Conservation (phyloP, 1,140 invertebrate genomes). For the Oncopodura yosiiana region DNA sequence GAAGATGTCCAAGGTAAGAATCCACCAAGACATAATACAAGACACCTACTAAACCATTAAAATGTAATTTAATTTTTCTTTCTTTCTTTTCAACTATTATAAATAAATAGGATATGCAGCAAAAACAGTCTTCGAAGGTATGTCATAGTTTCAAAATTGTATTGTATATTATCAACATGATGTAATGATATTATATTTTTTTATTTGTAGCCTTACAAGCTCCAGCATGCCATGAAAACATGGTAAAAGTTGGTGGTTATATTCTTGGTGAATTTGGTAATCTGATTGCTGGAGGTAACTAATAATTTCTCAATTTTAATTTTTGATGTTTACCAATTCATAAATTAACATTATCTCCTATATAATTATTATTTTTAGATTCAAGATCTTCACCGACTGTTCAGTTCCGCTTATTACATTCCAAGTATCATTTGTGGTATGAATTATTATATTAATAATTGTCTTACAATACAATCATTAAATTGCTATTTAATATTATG, state of each 20-base stretch:
- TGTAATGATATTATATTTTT: too few relatives aligned
- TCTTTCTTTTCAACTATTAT: not conserved
- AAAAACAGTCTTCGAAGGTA: conserved; percentile 99
- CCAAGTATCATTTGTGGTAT: conserved; percentile 98
- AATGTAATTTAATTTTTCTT: too few relatives aligned
- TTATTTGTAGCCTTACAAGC: conserved; percentile 95
- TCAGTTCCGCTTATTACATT: conserved; percentile 94
- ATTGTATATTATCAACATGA: conserved; percentile 39
- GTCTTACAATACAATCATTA: too few relatives aligned
- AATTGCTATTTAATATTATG: too few relatives aligned
- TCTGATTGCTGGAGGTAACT: conserved; percentile 95
- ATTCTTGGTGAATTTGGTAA: conserved; percentile 99
- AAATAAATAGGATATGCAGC: conserved; percentile 87
- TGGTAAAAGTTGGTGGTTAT: conserved; percentile 99
- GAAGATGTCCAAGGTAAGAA: conserved; percentile 87
- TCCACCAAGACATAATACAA: not conserved
- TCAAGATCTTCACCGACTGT: conserved; percentile 88
- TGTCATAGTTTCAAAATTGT: too few relatives aligned
- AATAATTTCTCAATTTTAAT: too few relatives aligned
- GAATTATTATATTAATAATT: too few relatives aligned
- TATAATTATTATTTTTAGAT: too few relatives aligned
- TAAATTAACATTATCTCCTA: too few relatives aligned
- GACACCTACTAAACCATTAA: too few relatives aligned
- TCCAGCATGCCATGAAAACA: conserved; percentile 98
- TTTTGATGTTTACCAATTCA: too few relatives aligned